phyloP scores from a whole-genome alignment of 2,113 vertebrate genomes.

The Sinosuthora webbiana region DNA sequence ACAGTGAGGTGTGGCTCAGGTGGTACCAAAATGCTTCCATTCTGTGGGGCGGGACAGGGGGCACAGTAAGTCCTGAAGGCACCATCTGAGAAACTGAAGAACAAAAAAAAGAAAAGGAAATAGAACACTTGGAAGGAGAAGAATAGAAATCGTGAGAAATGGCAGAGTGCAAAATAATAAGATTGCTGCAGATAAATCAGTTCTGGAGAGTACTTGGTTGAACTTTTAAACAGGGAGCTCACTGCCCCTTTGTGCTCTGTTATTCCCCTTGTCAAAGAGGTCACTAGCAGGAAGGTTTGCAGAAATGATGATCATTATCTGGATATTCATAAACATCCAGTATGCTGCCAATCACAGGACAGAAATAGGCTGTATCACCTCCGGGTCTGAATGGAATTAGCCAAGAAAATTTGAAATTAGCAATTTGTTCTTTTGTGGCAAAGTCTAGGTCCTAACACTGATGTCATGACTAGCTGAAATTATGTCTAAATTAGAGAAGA shows the following conservation, averaged over 20 bases:
- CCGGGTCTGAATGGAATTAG: not conserved
- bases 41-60: rapidly evolving
- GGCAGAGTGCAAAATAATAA: not conserved
- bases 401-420: not conserved
- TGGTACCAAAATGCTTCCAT: not conserved
- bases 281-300: not conserved
- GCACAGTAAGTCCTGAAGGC: not conserved
- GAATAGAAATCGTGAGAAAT: not conserved
- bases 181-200: not conserved
- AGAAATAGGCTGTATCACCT: not conserved
- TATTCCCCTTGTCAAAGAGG: not conserved
- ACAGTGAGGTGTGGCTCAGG: not conserved
- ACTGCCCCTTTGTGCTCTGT: not conserved
- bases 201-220: not conserved
- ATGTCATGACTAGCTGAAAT: not conserved
- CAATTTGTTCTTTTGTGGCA: not conserved
- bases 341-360: not conserved
- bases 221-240: not conserved
- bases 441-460: not conserved
- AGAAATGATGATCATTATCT: not conserved
- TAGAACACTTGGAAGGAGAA: not conserved
- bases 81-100: not conserved
- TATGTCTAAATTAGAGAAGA: not conserved
- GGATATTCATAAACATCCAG: not conserved
- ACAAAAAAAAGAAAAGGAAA: not conserved